Evolutionary conservation across 2,888 invertebrate genomes (phyloP).

Genomic region (Sarcophaga carnaria): DNA sequence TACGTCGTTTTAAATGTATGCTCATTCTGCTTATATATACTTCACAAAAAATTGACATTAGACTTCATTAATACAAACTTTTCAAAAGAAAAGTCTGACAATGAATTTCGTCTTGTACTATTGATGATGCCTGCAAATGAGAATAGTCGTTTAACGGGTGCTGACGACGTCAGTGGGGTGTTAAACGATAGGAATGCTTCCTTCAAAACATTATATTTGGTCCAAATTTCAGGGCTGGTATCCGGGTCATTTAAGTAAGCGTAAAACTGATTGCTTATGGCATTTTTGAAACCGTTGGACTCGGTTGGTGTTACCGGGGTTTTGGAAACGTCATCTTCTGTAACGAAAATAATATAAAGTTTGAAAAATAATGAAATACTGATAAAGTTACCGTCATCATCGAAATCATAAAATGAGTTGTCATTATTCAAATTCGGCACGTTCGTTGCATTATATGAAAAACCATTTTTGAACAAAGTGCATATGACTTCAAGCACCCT

Average conservation of each 20-base stretch:
- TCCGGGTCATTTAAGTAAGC: conserved; percentile 28
- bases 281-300: conserved; percentile 14
- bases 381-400: conserved; percentile 49
- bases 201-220: conserved; percentile 41
- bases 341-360: conserved; percentile 10
- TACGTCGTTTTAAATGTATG: background rate
- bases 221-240: conserved; percentile 6
- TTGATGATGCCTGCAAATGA: conserved; percentile 45
- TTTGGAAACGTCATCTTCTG: too few relatives aligned
- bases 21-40: conserved; percentile 26
- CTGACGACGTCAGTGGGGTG: conserved; percentile 44
- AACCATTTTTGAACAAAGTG: conserved; percentile 28
- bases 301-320: too few relatives aligned
- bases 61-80: conserved; percentile 53
- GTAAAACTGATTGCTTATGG: conserved; percentile 33
- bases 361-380: conserved; percentile 7
- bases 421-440: conserved; percentile 43
- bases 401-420: conserved; percentile 50
- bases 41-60: conserved; percentile 8
- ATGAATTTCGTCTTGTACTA: conserved; percentile 26
- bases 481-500: conserved; percentile 23
- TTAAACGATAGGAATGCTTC: conserved; percentile 26
- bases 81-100: conserved; percentile 41
- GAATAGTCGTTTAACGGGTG: conserved; percentile 53
- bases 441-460: conserved; percentile 21